phyloP scores from a whole-genome alignment of 2,113 vertebrate species.

The Columbina picui region DNA sequence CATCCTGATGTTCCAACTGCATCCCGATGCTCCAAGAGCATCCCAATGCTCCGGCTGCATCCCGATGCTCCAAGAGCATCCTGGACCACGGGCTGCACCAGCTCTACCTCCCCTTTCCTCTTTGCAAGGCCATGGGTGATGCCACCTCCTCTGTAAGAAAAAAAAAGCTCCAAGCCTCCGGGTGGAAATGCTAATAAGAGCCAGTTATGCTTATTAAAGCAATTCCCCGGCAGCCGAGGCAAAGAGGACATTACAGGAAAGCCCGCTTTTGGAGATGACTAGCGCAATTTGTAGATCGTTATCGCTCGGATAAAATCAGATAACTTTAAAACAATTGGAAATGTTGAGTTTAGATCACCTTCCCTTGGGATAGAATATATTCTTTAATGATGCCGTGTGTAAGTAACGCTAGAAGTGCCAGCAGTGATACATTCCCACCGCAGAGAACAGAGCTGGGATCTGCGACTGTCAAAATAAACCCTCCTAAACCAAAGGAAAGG shows the following conservation, averaged over 20 bases:
- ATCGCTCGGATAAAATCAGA: neutral
- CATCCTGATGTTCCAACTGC: too few relatives aligned
- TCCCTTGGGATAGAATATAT: neutral
- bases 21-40: too few relatives aligned
- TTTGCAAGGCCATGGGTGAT: neutral
- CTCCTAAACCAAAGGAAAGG: neutral
- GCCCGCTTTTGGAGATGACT: neutral
- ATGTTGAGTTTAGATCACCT: conserved; percentile 8
- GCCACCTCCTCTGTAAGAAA: neutral
- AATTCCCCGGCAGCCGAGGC: neutral
- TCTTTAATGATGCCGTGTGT: neutral
- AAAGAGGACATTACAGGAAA: neutral
- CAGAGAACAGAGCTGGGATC: neutral
- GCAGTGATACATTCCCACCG: neutral
- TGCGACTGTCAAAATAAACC: neutral
- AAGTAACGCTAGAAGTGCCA: neutral
- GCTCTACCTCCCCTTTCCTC: neutral
- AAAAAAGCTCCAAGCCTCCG: neutral
- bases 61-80: neutral
- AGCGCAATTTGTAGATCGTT: conserved; percentile 33
- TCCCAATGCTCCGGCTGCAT: too few relatives aligned
- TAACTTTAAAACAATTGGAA: conserved; percentile 42
- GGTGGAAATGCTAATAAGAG: conserved; percentile 5
- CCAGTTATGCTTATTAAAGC: neutral
- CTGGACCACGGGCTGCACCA: neutral